Percentiles rank a stretch among this genome's conserved stretches.
Conservation (phyloP, 2,888 invertebrate genomes). For the Trachelus stipa region DNA sequence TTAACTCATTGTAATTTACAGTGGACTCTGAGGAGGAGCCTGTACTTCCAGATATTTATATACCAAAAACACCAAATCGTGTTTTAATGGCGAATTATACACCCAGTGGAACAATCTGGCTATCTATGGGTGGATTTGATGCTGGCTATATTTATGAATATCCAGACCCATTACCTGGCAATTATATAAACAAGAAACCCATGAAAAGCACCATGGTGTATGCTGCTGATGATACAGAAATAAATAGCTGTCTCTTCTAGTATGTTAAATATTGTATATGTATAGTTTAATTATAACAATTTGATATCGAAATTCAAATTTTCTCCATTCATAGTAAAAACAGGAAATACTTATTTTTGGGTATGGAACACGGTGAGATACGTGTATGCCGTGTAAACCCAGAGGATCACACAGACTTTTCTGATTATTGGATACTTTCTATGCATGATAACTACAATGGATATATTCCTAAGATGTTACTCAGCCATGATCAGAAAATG, state of each 20-base stretch:
- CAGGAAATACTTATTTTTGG: constrained; percentile 71
- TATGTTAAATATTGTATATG: constrained; percentile 50
- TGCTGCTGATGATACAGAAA: constrained; percentile 72
- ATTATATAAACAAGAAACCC: constrained; percentile 64
- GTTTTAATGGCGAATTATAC: constrained; percentile 73
- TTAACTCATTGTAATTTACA: constrained; percentile 41
- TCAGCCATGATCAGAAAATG: constrained; percentile 72
- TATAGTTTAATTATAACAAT: neutral
- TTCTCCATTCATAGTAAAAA: constrained; percentile 62
- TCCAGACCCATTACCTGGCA: constrained; percentile 35
- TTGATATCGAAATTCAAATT: constrained; percentile 13
- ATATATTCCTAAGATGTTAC: constrained; percentile 73
- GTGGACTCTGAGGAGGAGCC: constrained; percentile 72
- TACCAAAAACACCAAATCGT: constrained; percentile 71
- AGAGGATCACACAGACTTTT: constrained; percentile 69
- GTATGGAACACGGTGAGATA: constrained; percentile 73
- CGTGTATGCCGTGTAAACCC: constrained; percentile 69
- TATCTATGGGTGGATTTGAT: constrained; percentile 75
- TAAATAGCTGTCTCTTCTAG: constrained; percentile 70
- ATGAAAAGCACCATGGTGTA: constrained; percentile 66
- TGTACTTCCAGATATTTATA: constrained; percentile 66
- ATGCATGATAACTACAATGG: constrained; percentile 84
- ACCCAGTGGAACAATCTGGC: constrained; percentile 69
- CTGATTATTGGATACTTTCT: constrained; percentile 76
- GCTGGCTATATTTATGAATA: constrained; percentile 77